These are phyloP conservation scores for Cercopithecus hamlyni DNA, from an alignment of 2,797 vertebrate genomes.

Conservation along the genomic window DNA sequence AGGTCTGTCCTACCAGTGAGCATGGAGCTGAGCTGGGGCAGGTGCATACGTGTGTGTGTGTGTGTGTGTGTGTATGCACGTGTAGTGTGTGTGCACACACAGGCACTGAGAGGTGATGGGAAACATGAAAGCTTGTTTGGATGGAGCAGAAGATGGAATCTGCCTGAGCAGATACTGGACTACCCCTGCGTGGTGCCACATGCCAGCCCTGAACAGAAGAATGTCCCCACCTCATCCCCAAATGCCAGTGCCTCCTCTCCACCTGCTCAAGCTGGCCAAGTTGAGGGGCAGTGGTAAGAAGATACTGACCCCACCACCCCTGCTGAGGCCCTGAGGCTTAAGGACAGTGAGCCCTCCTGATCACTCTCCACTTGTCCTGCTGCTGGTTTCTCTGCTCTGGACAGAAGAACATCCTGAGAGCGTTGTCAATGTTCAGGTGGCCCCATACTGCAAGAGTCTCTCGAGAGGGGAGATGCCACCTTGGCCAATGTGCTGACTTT, in stretches of 20 bases:
- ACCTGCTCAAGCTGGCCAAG: not conserved
- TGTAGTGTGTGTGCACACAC: not conserved
- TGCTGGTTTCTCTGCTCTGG: not conserved
- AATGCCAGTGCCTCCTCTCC: not conserved
- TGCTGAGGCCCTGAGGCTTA: not conserved
- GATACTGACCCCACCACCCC: not conserved
- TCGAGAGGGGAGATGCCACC: not conserved
- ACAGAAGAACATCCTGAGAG: not conserved
- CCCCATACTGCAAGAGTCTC: not conserved
- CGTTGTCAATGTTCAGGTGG: not conserved
- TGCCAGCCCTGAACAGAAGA: not conserved
- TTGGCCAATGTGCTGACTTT: not conserved
- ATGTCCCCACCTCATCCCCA: not conserved
- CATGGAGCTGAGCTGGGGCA: rapidly evolving
- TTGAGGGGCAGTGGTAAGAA: not conserved
- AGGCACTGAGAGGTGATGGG: not conserved
- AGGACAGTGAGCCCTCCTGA: not conserved
- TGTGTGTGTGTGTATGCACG: not conserved
- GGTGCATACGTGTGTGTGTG: rapidly evolving
- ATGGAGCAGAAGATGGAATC: not conserved
- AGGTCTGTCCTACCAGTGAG: not conserved
- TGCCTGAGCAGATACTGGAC: not conserved
- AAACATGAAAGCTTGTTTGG: not conserved
- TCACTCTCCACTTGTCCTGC: not conserved
- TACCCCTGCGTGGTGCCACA: not conserved